Evolutionary conservation across 2,888 invertebrate genomes (phyloP), one percentile per base, ranked within the genome.

Genomic region (Atrina japonica): DNA sequence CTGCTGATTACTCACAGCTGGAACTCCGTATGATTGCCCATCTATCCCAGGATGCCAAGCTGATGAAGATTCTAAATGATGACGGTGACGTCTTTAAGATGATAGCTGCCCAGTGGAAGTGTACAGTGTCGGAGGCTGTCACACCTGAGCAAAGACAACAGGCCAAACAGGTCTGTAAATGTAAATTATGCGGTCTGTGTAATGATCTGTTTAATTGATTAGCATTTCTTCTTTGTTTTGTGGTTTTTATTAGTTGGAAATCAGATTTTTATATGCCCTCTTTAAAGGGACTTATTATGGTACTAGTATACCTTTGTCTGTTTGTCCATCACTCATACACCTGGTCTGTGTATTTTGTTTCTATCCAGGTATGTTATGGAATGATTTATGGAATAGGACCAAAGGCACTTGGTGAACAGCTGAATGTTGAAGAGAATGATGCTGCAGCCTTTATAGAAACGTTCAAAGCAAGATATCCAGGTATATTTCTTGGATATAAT

Each of bases 321-420:
- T n/a, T n/a, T n/a, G n/a, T n/a, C n/a, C n/a, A n/a, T n/a, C n/a
- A n/a, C n/a, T n/a, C n/a, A n/a, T n/a, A n/a, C n/a, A 11, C 6
- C 11, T 2, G 11, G 3, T 2, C 23, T 49, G 18, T n/a, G 14
- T 49, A 23, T 11, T 49, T 29, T 27, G 11, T n/a, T 25, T 49
- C 21, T 30, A 14, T 58, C 29, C 94, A 97, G 91, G 93, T 98
- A 35, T 97, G 97, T 89, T 99, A 99, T 91, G 98, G 97, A 6
- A 96, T 99, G 85, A 95, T 99, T 68, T 99, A 99, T 90, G 99
- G 99, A 7, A 99, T 99, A 95, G 97, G 98, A 1, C 93, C 93
- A 70, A 95, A 93, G 85, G 93, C 95, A 0, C 92, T 99, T 35
- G 94, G 95, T 0, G 95, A 96, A 72, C 94, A 94, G 76, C 92